phyloP scores from a whole-genome alignment of 2,113 vertebrate species.

The Anolis carolinensis region DNA sequence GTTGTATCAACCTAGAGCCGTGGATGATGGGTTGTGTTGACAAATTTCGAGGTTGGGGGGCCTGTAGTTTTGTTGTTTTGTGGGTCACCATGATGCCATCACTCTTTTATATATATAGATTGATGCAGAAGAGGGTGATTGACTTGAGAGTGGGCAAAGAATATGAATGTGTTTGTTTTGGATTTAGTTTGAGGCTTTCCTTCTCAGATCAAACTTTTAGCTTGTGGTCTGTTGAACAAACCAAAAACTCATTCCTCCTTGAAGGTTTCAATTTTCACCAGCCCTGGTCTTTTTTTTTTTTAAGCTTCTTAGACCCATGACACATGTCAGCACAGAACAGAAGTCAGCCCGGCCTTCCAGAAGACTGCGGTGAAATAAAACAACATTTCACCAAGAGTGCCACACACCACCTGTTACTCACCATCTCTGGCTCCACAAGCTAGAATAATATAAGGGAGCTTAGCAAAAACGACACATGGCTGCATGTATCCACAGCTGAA shows the following conservation, averaged over 20 bases:
- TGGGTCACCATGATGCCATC: no score
- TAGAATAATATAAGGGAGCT: conserved; percentile 1
- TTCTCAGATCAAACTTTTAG: conserved; percentile 20
- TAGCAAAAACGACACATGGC: neutral
- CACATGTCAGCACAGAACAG: neutral
- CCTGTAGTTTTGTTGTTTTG: no score
- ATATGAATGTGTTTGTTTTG: neutral
- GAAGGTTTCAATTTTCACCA: conserved; percentile 27
- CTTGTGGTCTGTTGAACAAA: conserved; percentile 29
- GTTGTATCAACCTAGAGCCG: no score
- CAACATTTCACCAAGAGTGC: conserved; percentile 4
- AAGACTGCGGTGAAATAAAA: neutral
- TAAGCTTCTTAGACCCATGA: neutral
- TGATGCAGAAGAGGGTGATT: neutral
- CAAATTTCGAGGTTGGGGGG: no score
- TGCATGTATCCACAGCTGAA: neutral
- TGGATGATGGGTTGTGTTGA: no score
- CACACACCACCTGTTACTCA: neutral
- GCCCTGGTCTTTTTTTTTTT: neutral
- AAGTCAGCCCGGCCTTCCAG: neutral
- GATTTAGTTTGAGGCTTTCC: conserved; percentile 9
- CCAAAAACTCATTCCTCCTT: conserved; percentile 12
- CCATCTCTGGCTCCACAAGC: neutral
- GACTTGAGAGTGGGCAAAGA: neutral
- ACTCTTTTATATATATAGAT: no score